Base-by-base conservation (phyloP, 1,140 invertebrate genomes). In the Lordiphosa stackelbergi region DNA sequence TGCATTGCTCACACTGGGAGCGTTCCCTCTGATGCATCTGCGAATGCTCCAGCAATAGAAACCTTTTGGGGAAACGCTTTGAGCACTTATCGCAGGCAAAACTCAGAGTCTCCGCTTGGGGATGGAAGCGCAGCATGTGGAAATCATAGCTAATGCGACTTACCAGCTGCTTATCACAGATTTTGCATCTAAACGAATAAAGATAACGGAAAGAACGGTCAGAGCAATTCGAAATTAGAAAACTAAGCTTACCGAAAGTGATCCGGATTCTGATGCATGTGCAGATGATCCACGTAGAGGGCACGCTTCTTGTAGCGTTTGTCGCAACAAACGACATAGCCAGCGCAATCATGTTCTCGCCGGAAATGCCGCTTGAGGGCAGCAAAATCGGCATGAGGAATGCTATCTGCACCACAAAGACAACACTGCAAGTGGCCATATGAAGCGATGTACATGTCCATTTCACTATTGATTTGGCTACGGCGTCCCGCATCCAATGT, bases 251-350 rank as follows among this genome's bases (percentile, higher is more conserved):
- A 75, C 53, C 60, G 54, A 47, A 75, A 75, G 40, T 72, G 61
- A 4, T 72, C 47, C 12, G 73, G 72, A 63, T 78, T 53, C 46
- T 69, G 56, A 47, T 78, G 73, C 60, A 69, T 53, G 31, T 58
- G 64, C 34, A 78, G 64, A 36, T 78, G 73, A 43, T 78, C 69
- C 7, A 75, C 73, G 11, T 74, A 69, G 1, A 71, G 64, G n/a
- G 60, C 62, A 0, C 73, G 60, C 13, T 72, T 69, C 24, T 58
- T 65, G 42, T 69, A 78, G 47, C 73, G 73, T 11, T 66, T 42
- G 16, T 75, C 53, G 12, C 73, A 78, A 36, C 73, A 78, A 16
- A 62, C 42, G 12, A 69, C 69, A 45, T 78, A 71, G 4, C 68
- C 68, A 16, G 38, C 42, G 13, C 59, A 65, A 34, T 71, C 60